Evolutionary conservation across 2,113 vertebrate genomes (phyloP).

Genomic region (Calyptommatus sinebrachiatus): DNA sequence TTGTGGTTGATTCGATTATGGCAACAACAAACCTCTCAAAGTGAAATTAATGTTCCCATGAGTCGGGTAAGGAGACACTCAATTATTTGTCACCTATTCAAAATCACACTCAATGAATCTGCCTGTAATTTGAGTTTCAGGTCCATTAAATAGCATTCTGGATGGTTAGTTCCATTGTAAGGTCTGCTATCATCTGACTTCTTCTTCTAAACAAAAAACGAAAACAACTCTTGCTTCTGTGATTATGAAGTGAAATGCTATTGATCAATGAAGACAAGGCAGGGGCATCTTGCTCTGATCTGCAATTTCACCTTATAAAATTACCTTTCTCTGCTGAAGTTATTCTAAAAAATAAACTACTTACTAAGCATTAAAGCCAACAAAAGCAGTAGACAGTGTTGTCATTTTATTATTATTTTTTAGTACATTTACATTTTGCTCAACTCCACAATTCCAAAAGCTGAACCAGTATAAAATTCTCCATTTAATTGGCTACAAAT

Average conservation of each 20-base stretch:
- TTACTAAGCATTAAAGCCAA: slow-evolving; percentile 3
- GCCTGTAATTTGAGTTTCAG: slow-evolving; percentile 39
- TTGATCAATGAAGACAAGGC: slow-evolving; percentile 35
- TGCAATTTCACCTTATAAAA: slow-evolving; percentile 20
- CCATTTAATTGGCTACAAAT: slow-evolving; percentile 29
- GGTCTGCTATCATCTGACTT: slow-evolving; percentile 39
- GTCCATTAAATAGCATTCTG: slow-evolving; percentile 14
- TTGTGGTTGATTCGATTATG: background rate
- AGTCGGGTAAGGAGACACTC: background rate
- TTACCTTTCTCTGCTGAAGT: slow-evolving; percentile 43
- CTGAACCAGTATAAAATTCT: background rate
- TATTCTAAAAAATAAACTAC: slow-evolving; percentile 50
- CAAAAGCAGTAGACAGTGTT: background rate
- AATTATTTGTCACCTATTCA: background rate
- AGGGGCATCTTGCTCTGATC: slow-evolving; percentile 20
- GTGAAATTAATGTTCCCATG: background rate
- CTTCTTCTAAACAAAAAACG: background rate
- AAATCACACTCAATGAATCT: background rate
- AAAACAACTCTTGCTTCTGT: slow-evolving; percentile 28
- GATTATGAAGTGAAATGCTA: slow-evolving; percentile 35
- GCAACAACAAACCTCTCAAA: background rate
- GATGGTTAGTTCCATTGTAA: slow-evolving; percentile 35
- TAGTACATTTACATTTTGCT: background rate
- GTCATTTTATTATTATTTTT: background rate
- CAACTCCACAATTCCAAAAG: slow-evolving; percentile 10